phyloP scores from a whole-genome alignment of 2,888 invertebrate species.

The Oscheius onirici region DNA sequence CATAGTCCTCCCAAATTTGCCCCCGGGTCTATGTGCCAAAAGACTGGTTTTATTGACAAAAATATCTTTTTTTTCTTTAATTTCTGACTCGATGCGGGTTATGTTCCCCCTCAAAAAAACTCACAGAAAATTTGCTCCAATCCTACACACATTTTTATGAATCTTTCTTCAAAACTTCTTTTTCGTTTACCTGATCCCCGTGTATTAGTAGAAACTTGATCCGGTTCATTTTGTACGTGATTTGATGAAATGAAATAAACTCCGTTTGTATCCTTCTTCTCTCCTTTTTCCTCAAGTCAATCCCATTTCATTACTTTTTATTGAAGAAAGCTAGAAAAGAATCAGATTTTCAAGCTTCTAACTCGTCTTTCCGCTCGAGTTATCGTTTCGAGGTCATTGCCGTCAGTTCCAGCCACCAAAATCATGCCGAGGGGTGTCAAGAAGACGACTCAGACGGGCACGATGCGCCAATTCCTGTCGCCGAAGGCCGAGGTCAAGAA shows the following conservation, averaged over 20 bases:
- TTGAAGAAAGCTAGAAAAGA: not conserved
- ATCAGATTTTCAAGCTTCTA: not conserved
- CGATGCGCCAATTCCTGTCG: not conserved
- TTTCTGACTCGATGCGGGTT: not conserved
- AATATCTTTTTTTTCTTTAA: not conserved
- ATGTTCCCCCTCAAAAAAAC: not conserved
- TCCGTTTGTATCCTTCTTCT: not conserved
- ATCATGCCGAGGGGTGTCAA: not conserved
- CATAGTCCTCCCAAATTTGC: conserved; percentile 18
- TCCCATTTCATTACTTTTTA: not conserved
- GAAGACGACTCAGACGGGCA: not conserved
- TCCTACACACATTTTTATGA: not conserved
- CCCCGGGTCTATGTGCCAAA: not conserved
- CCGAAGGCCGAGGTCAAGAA: not conserved
- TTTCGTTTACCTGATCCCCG: not conserved
- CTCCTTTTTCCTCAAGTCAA: not conserved
- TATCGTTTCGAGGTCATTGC: not conserved
- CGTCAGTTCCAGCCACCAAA: not conserved
- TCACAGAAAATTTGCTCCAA: not conserved
- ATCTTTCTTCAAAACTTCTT: not conserved
- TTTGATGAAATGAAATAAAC: not conserved
- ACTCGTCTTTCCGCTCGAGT: not conserved
- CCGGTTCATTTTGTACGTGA: not conserved
- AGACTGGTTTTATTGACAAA: no score
- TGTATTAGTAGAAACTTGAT: not conserved